A percentile compares a stretch with the other conserved stretches of the same genome.
phyloP scores from a whole-genome alignment of 1,140 invertebrate species.

The Leguminivora glycinivorella region DNA sequence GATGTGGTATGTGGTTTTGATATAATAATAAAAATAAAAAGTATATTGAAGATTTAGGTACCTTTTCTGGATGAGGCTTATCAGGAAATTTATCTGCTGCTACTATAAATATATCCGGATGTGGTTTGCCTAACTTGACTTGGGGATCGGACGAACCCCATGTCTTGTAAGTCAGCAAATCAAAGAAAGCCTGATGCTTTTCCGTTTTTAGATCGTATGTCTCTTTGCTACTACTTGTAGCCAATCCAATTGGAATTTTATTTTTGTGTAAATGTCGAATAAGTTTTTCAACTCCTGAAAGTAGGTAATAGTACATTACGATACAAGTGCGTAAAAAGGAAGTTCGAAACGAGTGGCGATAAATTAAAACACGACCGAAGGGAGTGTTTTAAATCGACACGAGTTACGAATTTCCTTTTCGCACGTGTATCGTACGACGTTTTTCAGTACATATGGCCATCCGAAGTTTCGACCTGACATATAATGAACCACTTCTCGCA shows the following conservation, averaged over 20 bases:
- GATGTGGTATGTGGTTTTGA: too few relatives aligned
- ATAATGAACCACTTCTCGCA: too few relatives aligned
- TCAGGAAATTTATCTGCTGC: constrained; percentile 84
- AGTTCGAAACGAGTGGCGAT: too few relatives aligned
- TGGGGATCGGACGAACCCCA: constrained; percentile 85
- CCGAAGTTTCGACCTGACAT: too few relatives aligned
- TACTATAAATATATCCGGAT: constrained; percentile 88
- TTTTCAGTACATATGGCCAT: too few relatives aligned
- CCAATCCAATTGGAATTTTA: constrained; percentile 84
- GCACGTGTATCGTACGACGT: too few relatives aligned
- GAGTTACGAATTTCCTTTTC: too few relatives aligned
- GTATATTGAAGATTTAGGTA: constrained; percentile 43
- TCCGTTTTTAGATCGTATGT: constrained; percentile 83
- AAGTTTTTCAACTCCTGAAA: constrained; percentile 79
- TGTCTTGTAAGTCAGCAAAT: constrained; percentile 83
- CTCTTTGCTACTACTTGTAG: constrained; percentile 84
- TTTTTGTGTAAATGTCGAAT: constrained; percentile 83
- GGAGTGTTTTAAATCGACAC: too few relatives aligned
- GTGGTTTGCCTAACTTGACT: constrained; percentile 87
- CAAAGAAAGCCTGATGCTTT: constrained; percentile 85
- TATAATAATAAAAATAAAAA: too few relatives aligned
- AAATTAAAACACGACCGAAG: too few relatives aligned
- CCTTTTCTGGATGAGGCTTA: constrained; percentile 78
- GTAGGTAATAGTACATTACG: too few relatives aligned
- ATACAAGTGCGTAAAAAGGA: too few relatives aligned